A percentile compares a stretch with the other conserved stretches of the same genome.
Evolutionary conservation across 2,888 invertebrate species (phyloP).

Genomic region (Malacosoma neustria): DNA sequence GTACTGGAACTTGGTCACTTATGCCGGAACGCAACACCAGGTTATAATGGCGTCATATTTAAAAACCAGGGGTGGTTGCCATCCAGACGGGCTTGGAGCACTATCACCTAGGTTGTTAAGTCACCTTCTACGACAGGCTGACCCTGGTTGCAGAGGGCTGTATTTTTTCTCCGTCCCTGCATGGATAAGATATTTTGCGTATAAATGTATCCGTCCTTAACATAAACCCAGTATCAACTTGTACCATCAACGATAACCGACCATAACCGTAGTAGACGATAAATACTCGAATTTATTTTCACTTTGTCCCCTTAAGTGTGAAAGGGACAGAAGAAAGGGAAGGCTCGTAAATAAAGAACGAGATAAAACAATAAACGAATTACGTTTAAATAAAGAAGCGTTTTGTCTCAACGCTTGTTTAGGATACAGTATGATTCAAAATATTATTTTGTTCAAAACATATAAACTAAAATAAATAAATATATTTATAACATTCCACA

Average conservation of each 20-base stretch:
- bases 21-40: too few relatives aligned
- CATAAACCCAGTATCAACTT: constrained; percentile 54
- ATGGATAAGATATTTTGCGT: too few relatives aligned
- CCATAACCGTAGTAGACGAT: constrained; percentile 54
- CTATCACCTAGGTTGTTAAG: too few relatives aligned
- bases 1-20: too few relatives aligned
- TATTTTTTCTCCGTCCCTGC: too few relatives aligned
- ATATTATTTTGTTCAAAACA: constrained; percentile 15
- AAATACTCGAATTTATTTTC: constrained; percentile 63
- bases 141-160: too few relatives aligned
- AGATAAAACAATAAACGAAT: constrained; percentile 75
- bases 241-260: constrained; percentile 56
- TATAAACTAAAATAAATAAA: too few relatives aligned
- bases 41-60: too few relatives aligned
- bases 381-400: constrained; percentile 70
- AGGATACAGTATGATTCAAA: constrained; percentile 40
- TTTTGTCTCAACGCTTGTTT: constrained; percentile 59
- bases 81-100: too few relatives aligned
- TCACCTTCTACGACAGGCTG: too few relatives aligned
- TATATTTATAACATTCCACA: too few relatives aligned
- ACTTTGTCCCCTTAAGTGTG: constrained; percentile 13
- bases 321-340: constrained; percentile 36
- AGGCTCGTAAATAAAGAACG: constrained; percentile 62
- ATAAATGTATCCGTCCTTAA: constrained; percentile 20
- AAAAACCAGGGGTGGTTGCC: too few relatives aligned